Evolutionary conservation across 2,888 invertebrate genomes (phyloP).

Genomic region (Chrysodeixis includens): DNA sequence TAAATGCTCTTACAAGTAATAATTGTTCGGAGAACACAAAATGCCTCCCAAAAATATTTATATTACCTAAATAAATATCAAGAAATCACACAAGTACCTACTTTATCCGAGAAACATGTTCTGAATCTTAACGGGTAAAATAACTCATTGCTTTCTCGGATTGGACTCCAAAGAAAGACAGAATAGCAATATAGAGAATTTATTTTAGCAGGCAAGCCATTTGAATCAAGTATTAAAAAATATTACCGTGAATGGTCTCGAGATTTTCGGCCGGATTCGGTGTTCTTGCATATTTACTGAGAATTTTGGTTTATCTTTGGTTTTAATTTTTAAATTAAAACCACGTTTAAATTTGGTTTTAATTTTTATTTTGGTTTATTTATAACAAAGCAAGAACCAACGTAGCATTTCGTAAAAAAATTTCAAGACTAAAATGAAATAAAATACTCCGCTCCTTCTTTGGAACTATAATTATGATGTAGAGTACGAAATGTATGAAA

Average conservation of each 20-base stretch:
- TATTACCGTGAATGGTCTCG: slow-evolving; percentile 16
- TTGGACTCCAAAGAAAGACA: neutral
- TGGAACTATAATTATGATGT: too few relatives aligned
- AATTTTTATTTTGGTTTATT: too few relatives aligned
- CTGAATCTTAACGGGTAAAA: neutral
- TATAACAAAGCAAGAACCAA: too few relatives aligned
- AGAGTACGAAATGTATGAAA: too few relatives aligned
- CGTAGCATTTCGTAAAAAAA: too few relatives aligned
- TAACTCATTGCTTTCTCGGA: neutral
- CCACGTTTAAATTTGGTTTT: too few relatives aligned
- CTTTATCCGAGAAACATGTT: neutral
- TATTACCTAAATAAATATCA: neutral
- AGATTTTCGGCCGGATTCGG: slow-evolving; percentile 1
- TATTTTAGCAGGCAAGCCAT: slow-evolving; percentile 20
- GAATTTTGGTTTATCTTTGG: neutral
- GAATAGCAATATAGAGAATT: slow-evolving; percentile 15
- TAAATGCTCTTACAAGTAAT: neutral
- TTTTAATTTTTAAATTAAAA: too few relatives aligned
- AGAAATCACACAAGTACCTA: neutral
- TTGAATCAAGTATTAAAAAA: slow-evolving; percentile 43
- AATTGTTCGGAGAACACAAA: neutral
- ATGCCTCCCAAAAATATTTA: neutral
- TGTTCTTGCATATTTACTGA: neutral
- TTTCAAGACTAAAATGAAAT: too few relatives aligned
- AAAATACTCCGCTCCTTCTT: too few relatives aligned